A percentile compares a stretch with the other conserved stretches of the same genome.
Conservation (phyloP, 30 jellyfish, hydroid and myxozoan genomes). For the Hydractinia symbiolongicarpus region DNA sequence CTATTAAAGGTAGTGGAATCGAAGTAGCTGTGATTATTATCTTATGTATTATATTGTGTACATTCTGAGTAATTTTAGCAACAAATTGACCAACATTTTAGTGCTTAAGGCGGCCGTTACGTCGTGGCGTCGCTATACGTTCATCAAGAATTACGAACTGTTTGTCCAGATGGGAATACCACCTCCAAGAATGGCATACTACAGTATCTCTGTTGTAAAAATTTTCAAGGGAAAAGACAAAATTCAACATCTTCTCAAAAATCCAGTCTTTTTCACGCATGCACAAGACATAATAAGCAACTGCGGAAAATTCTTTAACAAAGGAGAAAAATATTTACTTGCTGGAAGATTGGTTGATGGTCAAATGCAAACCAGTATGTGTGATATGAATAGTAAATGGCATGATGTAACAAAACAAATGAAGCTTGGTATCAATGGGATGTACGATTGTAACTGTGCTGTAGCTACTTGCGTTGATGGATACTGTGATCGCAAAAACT, state of each 20-base stretch:
- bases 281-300: background rate
- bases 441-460: constrained; percentile 38
- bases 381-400: constrained; percentile 21
- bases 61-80: too few species aligned
- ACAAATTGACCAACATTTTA: background rate
- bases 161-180: background rate
- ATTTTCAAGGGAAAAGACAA: constrained; percentile 4
- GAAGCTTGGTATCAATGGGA: constrained; percentile 37
- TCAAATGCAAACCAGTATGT: constrained; percentile 20
- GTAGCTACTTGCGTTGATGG: constrained; percentile 30
- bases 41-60: too few species aligned
- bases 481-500: constrained; percentile 6
- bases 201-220: background rate
- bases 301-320: constrained; percentile 25
- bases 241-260: background rate
- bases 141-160: background rate
- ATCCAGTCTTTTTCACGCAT: background rate
- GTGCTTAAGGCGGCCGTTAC: background rate
- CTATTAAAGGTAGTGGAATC: too few species aligned
- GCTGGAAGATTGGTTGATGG: constrained; percentile 24
- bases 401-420: constrained; percentile 17
- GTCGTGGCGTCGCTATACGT: background rate
- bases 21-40: too few species aligned
- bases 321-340: constrained; percentile 32
- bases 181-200: constrained; percentile 12